Evolutionary conservation across 2,888 invertebrate genomes (phyloP).

Genomic region (Aproaerema taeniolella): DNA sequence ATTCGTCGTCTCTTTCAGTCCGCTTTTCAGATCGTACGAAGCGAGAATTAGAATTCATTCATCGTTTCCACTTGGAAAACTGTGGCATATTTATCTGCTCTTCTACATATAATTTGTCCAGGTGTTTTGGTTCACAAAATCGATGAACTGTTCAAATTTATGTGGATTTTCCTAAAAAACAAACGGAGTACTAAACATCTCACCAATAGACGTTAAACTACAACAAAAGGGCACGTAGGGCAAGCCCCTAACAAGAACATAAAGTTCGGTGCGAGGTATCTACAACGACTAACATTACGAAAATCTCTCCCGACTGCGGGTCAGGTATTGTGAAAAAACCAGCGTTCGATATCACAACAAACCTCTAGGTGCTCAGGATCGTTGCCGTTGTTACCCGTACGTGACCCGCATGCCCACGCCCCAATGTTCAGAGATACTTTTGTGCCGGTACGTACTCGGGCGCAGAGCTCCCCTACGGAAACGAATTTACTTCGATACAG

Average conservation of each 20-base stretch:
- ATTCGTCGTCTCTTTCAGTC: neutral
- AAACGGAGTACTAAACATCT: conserved; percentile 1
- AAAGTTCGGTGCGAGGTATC: conserved; percentile 42
- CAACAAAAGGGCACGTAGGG: conserved; percentile 32
- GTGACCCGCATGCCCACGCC: conserved; percentile 63
- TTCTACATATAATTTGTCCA: no score
- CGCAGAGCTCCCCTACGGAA: neutral
- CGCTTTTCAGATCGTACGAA: conserved; percentile 1
- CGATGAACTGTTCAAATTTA: no score
- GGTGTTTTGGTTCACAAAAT: no score
- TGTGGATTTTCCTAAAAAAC: no score
- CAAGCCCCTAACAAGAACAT: conserved; percentile 47
- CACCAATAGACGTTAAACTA: conserved; percentile 18
- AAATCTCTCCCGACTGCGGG: conserved; percentile 56
- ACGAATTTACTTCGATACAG: conserved; percentile 5
- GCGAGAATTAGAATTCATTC: conserved; percentile 6
- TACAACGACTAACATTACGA: conserved; percentile 30
- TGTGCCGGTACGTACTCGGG: conserved; percentile 4
- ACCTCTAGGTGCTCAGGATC: conserved; percentile 62
- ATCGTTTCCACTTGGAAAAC: no score
- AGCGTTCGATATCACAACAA: conserved; percentile 69
- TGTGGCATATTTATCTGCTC: no score
- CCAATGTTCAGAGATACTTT: conserved; percentile 49
- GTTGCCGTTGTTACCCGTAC: conserved; percentile 62
- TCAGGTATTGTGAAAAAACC: conserved; percentile 70